phyloP scores from a whole-genome alignment of 2,888 invertebrate species.

The Xestia ashworthii region DNA sequence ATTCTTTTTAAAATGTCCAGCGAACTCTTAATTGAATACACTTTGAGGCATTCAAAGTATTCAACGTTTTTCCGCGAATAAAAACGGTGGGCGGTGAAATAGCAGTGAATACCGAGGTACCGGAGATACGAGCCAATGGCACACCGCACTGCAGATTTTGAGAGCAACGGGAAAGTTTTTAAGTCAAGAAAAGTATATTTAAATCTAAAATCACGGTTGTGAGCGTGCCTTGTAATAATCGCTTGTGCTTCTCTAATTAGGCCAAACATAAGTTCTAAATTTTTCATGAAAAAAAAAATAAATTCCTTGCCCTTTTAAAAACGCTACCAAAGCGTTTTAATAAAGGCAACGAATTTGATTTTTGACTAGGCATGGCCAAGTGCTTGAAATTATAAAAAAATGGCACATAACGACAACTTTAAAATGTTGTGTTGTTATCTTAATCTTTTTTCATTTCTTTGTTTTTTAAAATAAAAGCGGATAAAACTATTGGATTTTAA shows the following conservation, averaged over 20 bases:
- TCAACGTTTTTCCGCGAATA: slow-evolving; percentile 54
- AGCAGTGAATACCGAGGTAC: slow-evolving; percentile 37
- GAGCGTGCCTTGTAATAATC: neutral
- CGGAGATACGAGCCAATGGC: slow-evolving; percentile 42
- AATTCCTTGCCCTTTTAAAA: neutral
- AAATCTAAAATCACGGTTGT: neutral
- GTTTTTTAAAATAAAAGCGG: neutral
- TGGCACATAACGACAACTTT: neutral
- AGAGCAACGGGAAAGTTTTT: slow-evolving; percentile 28
- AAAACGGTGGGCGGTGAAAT: slow-evolving; percentile 47
- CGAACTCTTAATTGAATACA: slow-evolving; percentile 64
- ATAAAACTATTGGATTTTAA: neutral
- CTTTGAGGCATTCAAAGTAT: slow-evolving; percentile 62
- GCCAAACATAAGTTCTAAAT: neutral
- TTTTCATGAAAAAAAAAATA: neutral
- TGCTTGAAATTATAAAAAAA: neutral
- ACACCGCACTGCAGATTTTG: slow-evolving; percentile 55
- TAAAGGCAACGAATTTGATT: no score
- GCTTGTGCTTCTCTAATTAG: neutral
- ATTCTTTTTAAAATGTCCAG: slow-evolving; percentile 59
- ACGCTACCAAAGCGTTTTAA: no score
- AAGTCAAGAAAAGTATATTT: neutral
- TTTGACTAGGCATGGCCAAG: neutral
- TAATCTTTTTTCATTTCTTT: neutral
- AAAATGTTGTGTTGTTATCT: neutral